Evolutionary conservation across 2,888 invertebrate genomes (phyloP).

Genomic region (Drosophila fungiperda): DNA sequence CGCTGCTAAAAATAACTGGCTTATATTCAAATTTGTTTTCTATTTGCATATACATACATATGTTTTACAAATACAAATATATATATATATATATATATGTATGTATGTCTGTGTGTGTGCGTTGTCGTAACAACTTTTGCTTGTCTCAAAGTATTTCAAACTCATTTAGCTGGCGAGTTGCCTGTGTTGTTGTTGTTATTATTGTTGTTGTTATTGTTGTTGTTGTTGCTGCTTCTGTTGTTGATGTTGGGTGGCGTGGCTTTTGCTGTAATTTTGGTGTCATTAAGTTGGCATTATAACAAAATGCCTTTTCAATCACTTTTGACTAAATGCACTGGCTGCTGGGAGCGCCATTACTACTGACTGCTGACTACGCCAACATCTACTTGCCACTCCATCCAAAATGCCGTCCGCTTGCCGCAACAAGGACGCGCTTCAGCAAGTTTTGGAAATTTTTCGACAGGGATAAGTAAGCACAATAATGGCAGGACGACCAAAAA

Average conservation of each 20-base stretch:
- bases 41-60: conserved; percentile 31
- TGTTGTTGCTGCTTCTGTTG: conserved; percentile 9
- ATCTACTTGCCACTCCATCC: neutral
- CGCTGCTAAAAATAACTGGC: conserved; percentile 32
- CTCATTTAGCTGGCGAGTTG: conserved; percentile 61
- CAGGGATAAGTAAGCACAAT: conserved; percentile 76
- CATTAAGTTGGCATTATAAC: conserved; percentile 83
- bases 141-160: conserved; percentile 72
- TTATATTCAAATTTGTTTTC: conserved; percentile 37
- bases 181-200: conserved; percentile 18
- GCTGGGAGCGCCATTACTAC: conserved; percentile 4
- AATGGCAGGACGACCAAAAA: conserved; percentile 44
- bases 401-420: conserved; percentile 7
- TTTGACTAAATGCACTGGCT: conserved; percentile 77
- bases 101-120: conserved; percentile 9
- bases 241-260: conserved; percentile 56
- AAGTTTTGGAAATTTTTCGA: conserved; percentile 73
- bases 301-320: conserved; percentile 82
- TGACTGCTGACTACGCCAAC: neutral
- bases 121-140: conserved; percentile 59
- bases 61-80: neutral
- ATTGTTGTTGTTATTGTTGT: conserved; percentile 12
- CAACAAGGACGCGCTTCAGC: conserved; percentile 62
- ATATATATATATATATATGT: conserved; percentile 4
- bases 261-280: conserved; percentile 78